Evolutionary conservation across 2,797 vertebrate genomes (phyloP).

Genomic region (Acanthornis magna): DNA sequence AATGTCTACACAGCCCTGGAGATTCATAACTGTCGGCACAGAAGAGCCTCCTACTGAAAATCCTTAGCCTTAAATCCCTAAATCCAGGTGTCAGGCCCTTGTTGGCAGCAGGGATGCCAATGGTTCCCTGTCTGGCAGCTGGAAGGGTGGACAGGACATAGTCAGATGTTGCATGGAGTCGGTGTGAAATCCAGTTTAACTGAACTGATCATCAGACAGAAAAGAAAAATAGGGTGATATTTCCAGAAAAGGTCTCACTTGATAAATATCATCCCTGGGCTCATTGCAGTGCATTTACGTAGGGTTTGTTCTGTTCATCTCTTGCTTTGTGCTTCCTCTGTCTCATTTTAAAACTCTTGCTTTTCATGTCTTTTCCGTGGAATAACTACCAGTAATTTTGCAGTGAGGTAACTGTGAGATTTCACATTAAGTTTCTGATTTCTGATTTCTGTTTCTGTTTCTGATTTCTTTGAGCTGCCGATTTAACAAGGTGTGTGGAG

Average conservation of each 20-base stretch:
- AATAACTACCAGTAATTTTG: background rate
- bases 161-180: background rate
- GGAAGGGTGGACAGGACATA: background rate
- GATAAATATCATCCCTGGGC: background rate
- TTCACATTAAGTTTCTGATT: background rate
- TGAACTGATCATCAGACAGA: background rate
- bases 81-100: background rate
- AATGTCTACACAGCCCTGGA: background rate
- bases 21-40: slow-evolving; percentile 6
- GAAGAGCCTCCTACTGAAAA: slow-evolving; percentile 33
- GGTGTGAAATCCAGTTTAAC: background rate
- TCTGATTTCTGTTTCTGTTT: background rate
- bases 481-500: background rate
- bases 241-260: background rate
- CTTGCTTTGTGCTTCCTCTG: background rate
- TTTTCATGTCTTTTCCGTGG: background rate
- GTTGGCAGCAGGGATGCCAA: background rate
- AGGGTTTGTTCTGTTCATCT: background rate
- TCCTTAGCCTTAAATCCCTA: slow-evolving; percentile 2
- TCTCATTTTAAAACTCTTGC: background rate
- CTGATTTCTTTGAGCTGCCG: background rate
- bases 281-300: rapidly evolving
- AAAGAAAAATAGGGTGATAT: background rate
- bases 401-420: background rate
- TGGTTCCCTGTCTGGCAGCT: background rate